These are phyloP conservation scores for Pandemis heparana DNA, from an alignment of 2,888 invertebrate genomes.

Conservation along the genomic window DNA sequence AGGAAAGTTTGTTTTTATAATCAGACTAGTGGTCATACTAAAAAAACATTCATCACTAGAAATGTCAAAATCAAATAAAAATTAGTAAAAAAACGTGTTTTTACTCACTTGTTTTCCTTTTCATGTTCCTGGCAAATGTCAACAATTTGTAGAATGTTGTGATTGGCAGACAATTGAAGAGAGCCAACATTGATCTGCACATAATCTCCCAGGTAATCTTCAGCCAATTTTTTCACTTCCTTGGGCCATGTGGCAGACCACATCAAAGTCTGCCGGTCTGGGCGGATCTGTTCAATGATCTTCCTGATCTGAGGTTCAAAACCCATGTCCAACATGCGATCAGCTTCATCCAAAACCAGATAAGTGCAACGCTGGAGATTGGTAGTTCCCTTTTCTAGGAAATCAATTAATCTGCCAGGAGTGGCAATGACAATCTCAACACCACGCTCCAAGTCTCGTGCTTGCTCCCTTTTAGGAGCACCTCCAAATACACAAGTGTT, in stretches of 20 bases:
- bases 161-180: slow-evolving; percentile 94
- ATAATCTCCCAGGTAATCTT: slow-evolving; percentile 96
- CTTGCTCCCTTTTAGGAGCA: slow-evolving; percentile 92
- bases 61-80: slow-evolving; percentile 58
- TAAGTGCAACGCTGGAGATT: slow-evolving; percentile 92
- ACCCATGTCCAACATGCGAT: slow-evolving; percentile 99
- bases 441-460: slow-evolving; percentile 90
- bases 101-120: slow-evolving; percentile 88
- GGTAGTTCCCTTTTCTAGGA: slow-evolving; percentile 91
- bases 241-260: slow-evolving; percentile 99
- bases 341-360: slow-evolving; percentile 95
- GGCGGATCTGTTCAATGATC: slow-evolving; percentile 96
- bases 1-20: slow-evolving; percentile 70
- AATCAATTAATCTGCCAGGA: slow-evolving; percentile 95
- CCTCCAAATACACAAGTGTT: slow-evolving; percentile 97
- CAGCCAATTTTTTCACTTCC: slow-evolving; percentile 96
- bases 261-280: slow-evolving; percentile 98
- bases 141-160: slow-evolving; percentile 95
- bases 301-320: slow-evolving; percentile 98
- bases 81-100: slow-evolving; percentile 22
- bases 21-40: slow-evolving; percentile 58
- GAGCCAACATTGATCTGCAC: slow-evolving; percentile 97
- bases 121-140: slow-evolving; percentile 95
- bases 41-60: slow-evolving; percentile 53
- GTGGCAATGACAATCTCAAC: slow-evolving; percentile 96